These are phyloP conservation scores for Promerops cafer DNA, from an alignment of 2,113 vertebrate species.

Conservation along the genomic window DNA sequence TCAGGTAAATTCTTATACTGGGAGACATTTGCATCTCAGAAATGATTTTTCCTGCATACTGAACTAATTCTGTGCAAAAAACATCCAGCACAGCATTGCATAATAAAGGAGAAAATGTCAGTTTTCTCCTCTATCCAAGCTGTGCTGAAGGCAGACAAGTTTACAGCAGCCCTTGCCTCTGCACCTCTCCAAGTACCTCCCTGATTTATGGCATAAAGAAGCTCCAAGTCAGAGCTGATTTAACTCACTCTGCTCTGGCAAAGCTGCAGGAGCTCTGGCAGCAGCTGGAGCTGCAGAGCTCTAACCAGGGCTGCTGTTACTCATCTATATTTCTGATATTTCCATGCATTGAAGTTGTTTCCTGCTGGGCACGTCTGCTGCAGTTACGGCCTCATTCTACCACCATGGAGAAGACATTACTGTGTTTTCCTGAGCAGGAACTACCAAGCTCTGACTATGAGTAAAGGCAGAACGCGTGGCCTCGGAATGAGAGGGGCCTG, in stretches of 20 bases:
- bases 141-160: neutral
- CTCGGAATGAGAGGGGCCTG: neutral
- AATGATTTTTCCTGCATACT: neutral
- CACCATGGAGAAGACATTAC: neutral
- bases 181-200: neutral
- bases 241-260: neutral
- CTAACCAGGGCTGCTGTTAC: neutral
- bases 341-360: neutral
- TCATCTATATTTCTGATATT: neutral
- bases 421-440: neutral
- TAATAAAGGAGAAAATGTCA: neutral
- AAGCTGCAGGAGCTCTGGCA: neutral
- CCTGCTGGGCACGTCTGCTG: conserved; percentile 3
- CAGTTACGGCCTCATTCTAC: neutral
- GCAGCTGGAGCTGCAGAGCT: neutral
- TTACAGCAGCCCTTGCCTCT: neutral
- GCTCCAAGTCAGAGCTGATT: neutral
- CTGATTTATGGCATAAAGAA: neutral
- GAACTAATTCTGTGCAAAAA: neutral
- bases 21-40: neutral
- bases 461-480: neutral
- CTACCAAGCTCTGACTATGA: neutral
- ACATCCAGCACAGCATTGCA: neutral
- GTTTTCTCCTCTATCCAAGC: neutral
- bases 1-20: neutral